Evolutionary conservation across 2,888 invertebrate species (phyloP).

Genomic region (Beris chalybata): DNA sequence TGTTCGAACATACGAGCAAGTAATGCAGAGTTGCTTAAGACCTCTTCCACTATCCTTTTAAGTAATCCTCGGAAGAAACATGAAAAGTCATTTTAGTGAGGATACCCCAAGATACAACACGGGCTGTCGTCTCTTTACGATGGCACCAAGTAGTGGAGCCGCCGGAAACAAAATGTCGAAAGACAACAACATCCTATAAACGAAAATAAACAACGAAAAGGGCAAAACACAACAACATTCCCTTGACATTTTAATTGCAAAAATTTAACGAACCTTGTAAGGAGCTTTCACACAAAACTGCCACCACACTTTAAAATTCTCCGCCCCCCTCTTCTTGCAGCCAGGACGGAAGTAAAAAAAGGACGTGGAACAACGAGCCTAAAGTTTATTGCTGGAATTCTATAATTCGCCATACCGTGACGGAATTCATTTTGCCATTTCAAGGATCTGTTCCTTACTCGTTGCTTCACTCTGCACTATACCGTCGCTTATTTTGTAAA

Average conservation of each 20-base stretch:
- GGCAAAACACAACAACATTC: constrained; percentile 10
- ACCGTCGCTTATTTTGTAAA: too few relatives aligned
- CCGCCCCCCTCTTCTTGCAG: background rate
- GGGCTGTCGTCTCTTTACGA: too few relatives aligned
- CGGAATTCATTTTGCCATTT: constrained; percentile 11
- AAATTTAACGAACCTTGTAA: constrained; percentile 38
- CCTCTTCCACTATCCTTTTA: too few relatives aligned
- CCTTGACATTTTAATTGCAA: constrained; percentile 38
- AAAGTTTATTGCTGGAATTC: constrained; percentile 2
- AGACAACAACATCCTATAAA: constrained; percentile 13
- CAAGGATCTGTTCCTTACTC: background rate
- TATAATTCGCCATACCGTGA: constrained; percentile 7
- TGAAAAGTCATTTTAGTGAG: too few relatives aligned
- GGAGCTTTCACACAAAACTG: constrained; percentile 28
- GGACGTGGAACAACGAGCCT: constrained; percentile 7
- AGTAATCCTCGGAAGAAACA: too few relatives aligned
- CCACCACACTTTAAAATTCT: constrained; percentile 6
- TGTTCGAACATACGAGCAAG: too few relatives aligned
- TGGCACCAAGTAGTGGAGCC: too few relatives aligned
- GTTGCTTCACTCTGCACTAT: too few relatives aligned
- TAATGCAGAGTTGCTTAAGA: too few relatives aligned
- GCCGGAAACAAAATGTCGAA: constrained; percentile 23
- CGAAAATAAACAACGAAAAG: constrained; percentile 2
- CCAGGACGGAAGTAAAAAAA: background rate
- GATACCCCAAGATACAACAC: too few relatives aligned